Evolutionary conservation across 2,888 invertebrate species (phyloP).

Genomic region (Drosophila histrio): DNA sequence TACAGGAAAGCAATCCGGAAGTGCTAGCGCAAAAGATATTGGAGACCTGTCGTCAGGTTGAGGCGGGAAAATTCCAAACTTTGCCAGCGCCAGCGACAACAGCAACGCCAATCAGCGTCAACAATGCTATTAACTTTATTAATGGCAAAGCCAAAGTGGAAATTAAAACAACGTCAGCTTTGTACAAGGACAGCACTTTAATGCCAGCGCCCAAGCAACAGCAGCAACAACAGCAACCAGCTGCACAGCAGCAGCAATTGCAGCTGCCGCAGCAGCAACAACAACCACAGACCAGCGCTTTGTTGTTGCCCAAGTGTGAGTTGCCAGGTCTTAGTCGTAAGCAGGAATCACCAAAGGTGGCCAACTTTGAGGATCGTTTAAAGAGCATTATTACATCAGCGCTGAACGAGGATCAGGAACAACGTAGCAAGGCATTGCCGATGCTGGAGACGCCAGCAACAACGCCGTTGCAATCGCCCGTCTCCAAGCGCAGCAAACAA

Average conservation of each 20-base stretch:
- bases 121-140: slow-evolving; percentile 12
- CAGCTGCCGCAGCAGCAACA: slow-evolving; percentile 49
- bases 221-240: slow-evolving; percentile 44
- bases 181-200: slow-evolving; percentile 79
- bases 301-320: slow-evolving; percentile 78
- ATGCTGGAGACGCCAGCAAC: slow-evolving; percentile 36
- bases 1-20: slow-evolving; percentile 96
- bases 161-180: slow-evolving; percentile 34
- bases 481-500: slow-evolving; percentile 80
- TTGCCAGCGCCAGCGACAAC: slow-evolving; percentile 14
- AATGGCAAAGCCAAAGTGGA: slow-evolving; percentile 49
- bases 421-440: slow-evolving; percentile 81
- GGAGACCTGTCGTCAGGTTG: slow-evolving; percentile 94
- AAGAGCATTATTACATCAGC: slow-evolving; percentile 94
- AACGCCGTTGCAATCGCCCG: slow-evolving; percentile 52
- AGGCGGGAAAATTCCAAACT: slow-evolving; percentile 89
- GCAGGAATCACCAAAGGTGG: slow-evolving; percentile 91
- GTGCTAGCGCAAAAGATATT: slow-evolving; percentile 94
- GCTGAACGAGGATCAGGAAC: slow-evolving; percentile 92
- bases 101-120: not conserved
- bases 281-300: not conserved
- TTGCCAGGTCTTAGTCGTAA: slow-evolving; percentile 64
- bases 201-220: slow-evolving; percentile 83
- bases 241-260: slow-evolving; percentile 42
- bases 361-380: slow-evolving; percentile 94